Evolutionary conservation across 1,140 invertebrate genomes (phyloP), one percentile per base, ranked within the genome.

Genomic region (Copidosoma floridanum): DNA sequence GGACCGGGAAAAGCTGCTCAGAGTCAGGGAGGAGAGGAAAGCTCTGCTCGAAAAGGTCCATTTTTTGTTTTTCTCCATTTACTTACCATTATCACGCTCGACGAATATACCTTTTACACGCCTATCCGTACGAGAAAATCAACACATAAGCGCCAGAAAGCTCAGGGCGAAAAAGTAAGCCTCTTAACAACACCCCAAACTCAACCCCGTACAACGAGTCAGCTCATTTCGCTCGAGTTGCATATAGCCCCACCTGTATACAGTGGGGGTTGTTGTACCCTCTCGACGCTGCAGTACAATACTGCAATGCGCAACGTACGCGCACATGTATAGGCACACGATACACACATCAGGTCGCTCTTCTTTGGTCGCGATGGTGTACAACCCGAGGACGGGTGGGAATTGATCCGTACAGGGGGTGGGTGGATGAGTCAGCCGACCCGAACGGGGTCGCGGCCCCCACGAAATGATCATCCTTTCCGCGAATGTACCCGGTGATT

Each of bases 21-120:
- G 78, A 53, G 57, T 78, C 1, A 69, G 76, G 6, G 75, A 79
- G 38, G 78, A 81, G 14, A 80, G 80, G 29, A 77, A 70, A 54
- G 65, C 74, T 23, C 70, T 82, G 0, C 32, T 75, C 2, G 73
- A 80, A n/a, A 82, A 81, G 78, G 80, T 79, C 56, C 24, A n/a
- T n/a, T n/a, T n/a, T n/a, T n/a, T n/a, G n/a, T n/a, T n/a, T 6
- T 8, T 14, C 7, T 14, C 14, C 32, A 35, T 35, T 6, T 35
- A 14, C 32, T 35, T 35, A 14, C 14, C 32, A 35, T 8, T 14
- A 14, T 35, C 32, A 14, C 32, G 32, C 32, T 6, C 32, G 32
- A 35, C 14, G 14, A 35, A 14, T 35, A 8, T 35, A 6, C 32
- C 32, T 35, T 14, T 6, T 8, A 14, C 32, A 14, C 32, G 32